Evolutionary conservation across 2,113 vertebrate species (phyloP).

Genomic region (Pao palembangensis): DNA sequence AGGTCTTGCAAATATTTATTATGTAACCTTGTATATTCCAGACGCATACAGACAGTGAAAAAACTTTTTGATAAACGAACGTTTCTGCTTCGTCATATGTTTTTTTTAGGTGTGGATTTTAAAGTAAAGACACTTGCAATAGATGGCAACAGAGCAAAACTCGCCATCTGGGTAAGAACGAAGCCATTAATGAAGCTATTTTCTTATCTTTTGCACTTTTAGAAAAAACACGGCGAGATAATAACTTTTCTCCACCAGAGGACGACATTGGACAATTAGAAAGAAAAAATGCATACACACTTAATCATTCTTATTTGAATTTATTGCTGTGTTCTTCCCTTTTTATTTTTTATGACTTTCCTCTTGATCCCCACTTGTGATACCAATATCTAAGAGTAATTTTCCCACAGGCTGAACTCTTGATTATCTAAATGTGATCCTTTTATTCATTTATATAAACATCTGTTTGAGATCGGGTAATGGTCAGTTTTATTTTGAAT

Average conservation of each 20-base stretch:
- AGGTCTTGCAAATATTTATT: slow-evolving; percentile 68
- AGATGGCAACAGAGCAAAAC: slow-evolving; percentile 95
- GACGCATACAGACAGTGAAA: not conserved
- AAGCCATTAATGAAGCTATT: not conserved
- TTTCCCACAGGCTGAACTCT: too few species aligned
- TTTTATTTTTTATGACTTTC: too few species aligned
- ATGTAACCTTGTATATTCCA: not conserved
- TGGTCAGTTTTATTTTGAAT: too few species aligned
- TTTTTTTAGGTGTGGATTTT: slow-evolving; percentile 92
- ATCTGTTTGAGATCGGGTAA: too few species aligned
- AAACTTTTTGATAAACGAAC: not conserved
- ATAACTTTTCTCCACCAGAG: slow-evolving; percentile 24
- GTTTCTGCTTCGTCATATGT: not conserved
- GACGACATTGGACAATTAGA: slow-evolving; percentile 31
- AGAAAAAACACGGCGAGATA: slow-evolving; percentile 42
- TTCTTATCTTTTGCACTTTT: not conserved
- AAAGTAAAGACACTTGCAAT: slow-evolving; percentile 98
- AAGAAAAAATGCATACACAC: not conserved
- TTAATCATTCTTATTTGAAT: too few species aligned
- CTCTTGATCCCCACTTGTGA: too few species aligned
- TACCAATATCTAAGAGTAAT: too few species aligned
- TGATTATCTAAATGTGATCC: too few species aligned
- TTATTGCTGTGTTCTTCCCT: too few species aligned
- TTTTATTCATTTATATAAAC: too few species aligned
- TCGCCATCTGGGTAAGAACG: slow-evolving; percentile 93